phyloP scores from a whole-genome alignment of 30 jellyfish, hydroid and myxozoan species.

The Morbakka virulenta region DNA sequence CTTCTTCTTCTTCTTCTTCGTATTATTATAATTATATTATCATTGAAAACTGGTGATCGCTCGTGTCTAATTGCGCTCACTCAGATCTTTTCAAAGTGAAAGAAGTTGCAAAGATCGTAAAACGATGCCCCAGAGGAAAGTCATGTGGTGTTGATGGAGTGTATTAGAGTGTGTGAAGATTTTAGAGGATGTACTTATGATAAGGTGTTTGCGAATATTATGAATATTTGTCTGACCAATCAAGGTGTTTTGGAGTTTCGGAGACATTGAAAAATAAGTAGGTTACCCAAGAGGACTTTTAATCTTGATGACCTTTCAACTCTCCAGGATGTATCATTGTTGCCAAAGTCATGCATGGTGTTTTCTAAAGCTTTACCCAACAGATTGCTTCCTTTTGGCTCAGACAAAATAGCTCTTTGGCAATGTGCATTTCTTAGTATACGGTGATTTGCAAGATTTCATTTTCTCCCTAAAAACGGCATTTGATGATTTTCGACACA shows the following conservation, averaged over 20 bases:
- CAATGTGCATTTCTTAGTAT: neutral
- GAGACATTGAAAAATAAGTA: neutral
- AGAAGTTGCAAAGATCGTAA: neutral
- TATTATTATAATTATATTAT: too few relatives aligned
- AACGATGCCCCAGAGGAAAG: neutral
- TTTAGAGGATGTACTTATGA: too few relatives aligned
- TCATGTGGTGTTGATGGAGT: neutral
- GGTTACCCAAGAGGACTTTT: neutral
- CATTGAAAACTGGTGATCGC: too few relatives aligned
- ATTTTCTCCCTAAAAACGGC: neutral
- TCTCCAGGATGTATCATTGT: neutral
- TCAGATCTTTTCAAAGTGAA: neutral
- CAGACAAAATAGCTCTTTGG: neutral
- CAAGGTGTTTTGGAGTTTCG: neutral
- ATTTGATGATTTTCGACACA: neutral
- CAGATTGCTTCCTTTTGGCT: neutral
- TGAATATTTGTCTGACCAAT: neutral
- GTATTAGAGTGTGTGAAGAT: too few relatives aligned
- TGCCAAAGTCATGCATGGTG: neutral
- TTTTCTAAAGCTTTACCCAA: neutral
- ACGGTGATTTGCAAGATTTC: neutral
- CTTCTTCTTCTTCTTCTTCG: too few relatives aligned
- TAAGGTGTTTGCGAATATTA: neutral
- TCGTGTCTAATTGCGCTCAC: too few relatives aligned
- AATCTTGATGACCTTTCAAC: neutral